Evolutionary conservation across 2,888 invertebrate genomes (phyloP).

Genomic region (Dusona sp.): DNA sequence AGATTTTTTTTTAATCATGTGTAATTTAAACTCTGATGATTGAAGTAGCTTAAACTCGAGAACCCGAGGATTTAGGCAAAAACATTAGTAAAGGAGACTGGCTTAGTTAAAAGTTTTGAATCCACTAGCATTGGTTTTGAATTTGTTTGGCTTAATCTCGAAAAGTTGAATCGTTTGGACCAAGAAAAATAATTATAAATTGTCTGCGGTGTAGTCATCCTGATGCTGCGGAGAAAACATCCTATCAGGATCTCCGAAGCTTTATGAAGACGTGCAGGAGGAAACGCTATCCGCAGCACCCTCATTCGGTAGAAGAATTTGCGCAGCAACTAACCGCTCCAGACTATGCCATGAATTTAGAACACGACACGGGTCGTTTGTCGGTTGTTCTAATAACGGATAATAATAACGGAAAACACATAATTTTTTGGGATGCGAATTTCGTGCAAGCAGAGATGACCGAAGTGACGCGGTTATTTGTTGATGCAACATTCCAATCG

Average conservation of each 20-base stretch:
- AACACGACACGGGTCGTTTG: conserved; percentile 33
- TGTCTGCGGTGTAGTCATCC: conserved; percentile 42
- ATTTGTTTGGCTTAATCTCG: no score
- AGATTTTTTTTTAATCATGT: no score
- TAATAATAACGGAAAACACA: conserved; percentile 1
- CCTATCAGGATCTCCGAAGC: not conserved
- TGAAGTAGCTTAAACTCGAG: no score
- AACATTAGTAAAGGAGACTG: no score
- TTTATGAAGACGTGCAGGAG: conserved; percentile 39
- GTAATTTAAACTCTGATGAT: no score
- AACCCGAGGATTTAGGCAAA: no score
- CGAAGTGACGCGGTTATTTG: conserved; percentile 1
- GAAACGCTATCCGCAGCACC: conserved; percentile 29
- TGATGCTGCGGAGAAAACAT: conserved; percentile 25
- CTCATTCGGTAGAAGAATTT: conserved; percentile 24
- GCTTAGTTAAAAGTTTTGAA: no score
- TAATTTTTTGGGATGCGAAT: conserved; percentile 24
- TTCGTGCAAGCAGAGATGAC: conserved; percentile 30
- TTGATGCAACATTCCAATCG: conserved; percentile 28
- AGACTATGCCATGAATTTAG: conserved; percentile 30
- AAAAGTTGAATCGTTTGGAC: not conserved
- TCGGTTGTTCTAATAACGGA: conserved; percentile 36
- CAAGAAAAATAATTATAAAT: no score
- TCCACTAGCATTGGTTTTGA: no score
- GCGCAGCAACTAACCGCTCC: conserved; percentile 29